Percentiles rank a stretch among this genome's conserved stretches.
Evolutionary conservation across 2,797 vertebrate genomes (phyloP).

Genomic region (Lacerta agilis): DNA sequence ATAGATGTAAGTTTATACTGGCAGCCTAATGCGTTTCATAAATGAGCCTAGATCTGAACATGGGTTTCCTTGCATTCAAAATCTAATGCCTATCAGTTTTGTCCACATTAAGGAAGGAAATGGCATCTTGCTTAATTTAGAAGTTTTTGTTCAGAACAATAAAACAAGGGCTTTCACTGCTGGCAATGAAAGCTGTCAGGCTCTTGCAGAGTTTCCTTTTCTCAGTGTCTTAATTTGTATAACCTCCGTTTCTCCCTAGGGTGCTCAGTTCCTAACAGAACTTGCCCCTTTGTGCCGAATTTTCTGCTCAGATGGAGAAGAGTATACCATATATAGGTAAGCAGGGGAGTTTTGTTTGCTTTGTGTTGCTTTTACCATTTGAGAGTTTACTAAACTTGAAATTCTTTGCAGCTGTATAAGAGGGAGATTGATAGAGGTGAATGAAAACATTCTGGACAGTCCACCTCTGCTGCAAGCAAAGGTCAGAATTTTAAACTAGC

Average conservation of each 20-base stretch:
- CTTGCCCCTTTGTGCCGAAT: constrained; percentile 95
- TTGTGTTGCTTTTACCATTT: background rate
- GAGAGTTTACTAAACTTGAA: background rate
- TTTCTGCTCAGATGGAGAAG: constrained; percentile 88
- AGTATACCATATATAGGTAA: constrained; percentile 96
- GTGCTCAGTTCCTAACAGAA: constrained; percentile 96
- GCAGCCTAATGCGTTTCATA: background rate
- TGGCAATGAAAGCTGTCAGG: background rate
- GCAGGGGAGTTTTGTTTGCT: constrained; percentile 26
- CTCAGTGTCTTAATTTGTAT: background rate
- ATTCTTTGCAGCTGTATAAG: constrained; percentile 88
- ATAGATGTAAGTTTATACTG: background rate
- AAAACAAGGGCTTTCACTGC: background rate
- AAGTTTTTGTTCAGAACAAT: background rate
- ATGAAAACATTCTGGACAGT: constrained; percentile 89
- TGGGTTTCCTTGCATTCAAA: background rate
- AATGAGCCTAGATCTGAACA: background rate
- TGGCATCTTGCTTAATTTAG: background rate
- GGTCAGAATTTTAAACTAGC: constrained; percentile 75
- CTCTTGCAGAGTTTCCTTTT: background rate
- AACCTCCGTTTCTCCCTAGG: constrained; percentile 75
- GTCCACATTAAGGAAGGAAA: background rate
- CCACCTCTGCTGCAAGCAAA: constrained; percentile 91
- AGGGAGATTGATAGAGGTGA: constrained; percentile 95
- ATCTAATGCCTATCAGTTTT: background rate